Evolutionary conservation across 2,797 vertebrate species (phyloP).

Genomic region (Tamandua tetradactyla): DNA sequence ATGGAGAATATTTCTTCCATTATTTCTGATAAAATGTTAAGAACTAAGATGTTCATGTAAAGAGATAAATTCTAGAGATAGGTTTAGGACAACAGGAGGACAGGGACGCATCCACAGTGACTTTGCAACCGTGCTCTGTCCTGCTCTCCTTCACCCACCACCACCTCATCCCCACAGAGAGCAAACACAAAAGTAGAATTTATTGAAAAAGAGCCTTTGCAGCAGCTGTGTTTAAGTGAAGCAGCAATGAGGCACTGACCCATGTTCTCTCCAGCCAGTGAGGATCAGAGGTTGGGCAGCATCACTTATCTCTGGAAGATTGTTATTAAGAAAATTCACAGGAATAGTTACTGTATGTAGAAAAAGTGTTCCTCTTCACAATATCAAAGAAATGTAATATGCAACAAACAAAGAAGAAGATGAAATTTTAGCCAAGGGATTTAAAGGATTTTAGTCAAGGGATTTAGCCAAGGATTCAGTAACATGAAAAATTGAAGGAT

Average conservation of each 20-base stretch:
- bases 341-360: accelerated
- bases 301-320: slow-evolving; percentile 30
- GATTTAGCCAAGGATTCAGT: no score
- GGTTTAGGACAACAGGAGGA: background rate
- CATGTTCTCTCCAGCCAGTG: background rate
- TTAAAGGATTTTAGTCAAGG: background rate
- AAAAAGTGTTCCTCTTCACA: background rate
- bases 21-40: background rate
- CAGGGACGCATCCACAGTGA: no score
- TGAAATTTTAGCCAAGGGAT: background rate
- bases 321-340: background rate
- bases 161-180: background rate
- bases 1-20: background rate
- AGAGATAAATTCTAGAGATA: background rate
- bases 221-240: background rate
- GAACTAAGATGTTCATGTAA: background rate
- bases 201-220: background rate
- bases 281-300: accelerated
- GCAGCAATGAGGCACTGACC: accelerated
- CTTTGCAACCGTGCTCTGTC: background rate
- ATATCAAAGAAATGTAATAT: background rate
- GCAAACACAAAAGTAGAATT: background rate
- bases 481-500: background rate
- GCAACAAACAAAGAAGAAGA: background rate
- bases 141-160: accelerated